Conservation (phyloP, 2,113 vertebrate species). For the Sceloporus undulatus region DNA sequence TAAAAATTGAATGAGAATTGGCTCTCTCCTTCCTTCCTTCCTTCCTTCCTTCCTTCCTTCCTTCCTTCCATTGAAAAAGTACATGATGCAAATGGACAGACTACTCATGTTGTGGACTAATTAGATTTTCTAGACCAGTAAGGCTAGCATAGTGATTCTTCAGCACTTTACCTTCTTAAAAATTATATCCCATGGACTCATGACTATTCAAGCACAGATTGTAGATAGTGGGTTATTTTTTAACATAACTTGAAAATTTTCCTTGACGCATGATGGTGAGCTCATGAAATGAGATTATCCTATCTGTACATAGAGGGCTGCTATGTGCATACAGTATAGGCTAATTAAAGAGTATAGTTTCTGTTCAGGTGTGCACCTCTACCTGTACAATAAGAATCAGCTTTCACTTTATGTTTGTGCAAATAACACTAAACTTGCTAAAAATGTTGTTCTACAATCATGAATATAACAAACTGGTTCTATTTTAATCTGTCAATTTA, state of each 20-base stretch:
- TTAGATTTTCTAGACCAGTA: neutral
- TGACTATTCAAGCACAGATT: neutral
- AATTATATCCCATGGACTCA: neutral
- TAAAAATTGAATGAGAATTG: too few relatives aligned
- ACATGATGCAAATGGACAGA: too few relatives aligned
- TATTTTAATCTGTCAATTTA: neutral
- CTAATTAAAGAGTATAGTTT: slow-evolving; percentile 36
- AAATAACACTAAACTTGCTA: too few relatives aligned
- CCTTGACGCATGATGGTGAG: slow-evolving; percentile 29
- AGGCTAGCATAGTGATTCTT: neutral
- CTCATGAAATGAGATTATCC: slow-evolving; percentile 51
- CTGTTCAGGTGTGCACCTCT: neutral
- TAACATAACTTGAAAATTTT: neutral
- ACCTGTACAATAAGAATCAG: neutral
- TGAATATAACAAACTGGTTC: neutral
- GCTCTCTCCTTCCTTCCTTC: too few relatives aligned
- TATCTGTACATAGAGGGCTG: neutral
- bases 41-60: too few relatives aligned
- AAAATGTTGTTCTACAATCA: neutral
- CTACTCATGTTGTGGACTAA: neutral
- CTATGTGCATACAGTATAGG: neutral
- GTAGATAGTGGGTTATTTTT: neutral
- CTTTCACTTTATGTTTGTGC: too few relatives aligned
- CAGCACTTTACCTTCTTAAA: neutral
- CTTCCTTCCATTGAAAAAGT: too few relatives aligned